Evolutionary conservation across 2,888 invertebrate species (phyloP).

Genomic region (Clepsis dumicolana): DNA sequence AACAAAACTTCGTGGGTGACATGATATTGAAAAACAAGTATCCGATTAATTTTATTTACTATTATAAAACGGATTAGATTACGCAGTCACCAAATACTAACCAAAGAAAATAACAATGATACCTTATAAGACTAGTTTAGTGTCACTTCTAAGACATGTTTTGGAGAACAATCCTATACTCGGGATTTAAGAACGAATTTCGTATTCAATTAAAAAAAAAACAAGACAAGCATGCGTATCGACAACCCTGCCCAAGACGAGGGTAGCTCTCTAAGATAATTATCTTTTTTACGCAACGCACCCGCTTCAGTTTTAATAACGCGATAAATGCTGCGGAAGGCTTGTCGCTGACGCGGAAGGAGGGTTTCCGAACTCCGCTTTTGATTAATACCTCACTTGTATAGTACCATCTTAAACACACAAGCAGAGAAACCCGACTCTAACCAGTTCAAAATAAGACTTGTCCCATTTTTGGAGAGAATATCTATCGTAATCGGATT

Average conservation of each 20-base stretch:
- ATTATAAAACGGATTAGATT: too few relatives aligned
- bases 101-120: too few relatives aligned
- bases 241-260: slow-evolving; percentile 78
- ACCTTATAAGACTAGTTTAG: too few relatives aligned
- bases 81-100: too few relatives aligned
- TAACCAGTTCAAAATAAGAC: slow-evolving; percentile 1
- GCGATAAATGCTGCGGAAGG: slow-evolving; percentile 85
- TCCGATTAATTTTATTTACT: too few relatives aligned
- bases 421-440: slow-evolving; percentile 15
- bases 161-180: too few relatives aligned
- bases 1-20: too few relatives aligned
- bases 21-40: too few relatives aligned
- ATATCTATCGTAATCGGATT: slow-evolving; percentile 59
- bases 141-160: too few relatives aligned
- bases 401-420: slow-evolving; percentile 12
- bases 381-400: slow-evolving; percentile 77
- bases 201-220: not conserved
- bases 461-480: slow-evolving; percentile 49
- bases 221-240: slow-evolving; percentile 29
- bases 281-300: slow-evolving; percentile 84
- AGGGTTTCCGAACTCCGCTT: slow-evolving; percentile 63
- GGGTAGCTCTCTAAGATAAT: slow-evolving; percentile 82
- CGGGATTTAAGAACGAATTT: not conserved
- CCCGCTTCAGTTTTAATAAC: slow-evolving; percentile 82
- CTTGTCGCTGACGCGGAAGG: slow-evolving; percentile 81